A percentile compares a stretch with the other conserved stretches of the same genome.
phyloP scores from a whole-genome alignment of 2,888 invertebrate species.

The Alloplasta piceator region DNA sequence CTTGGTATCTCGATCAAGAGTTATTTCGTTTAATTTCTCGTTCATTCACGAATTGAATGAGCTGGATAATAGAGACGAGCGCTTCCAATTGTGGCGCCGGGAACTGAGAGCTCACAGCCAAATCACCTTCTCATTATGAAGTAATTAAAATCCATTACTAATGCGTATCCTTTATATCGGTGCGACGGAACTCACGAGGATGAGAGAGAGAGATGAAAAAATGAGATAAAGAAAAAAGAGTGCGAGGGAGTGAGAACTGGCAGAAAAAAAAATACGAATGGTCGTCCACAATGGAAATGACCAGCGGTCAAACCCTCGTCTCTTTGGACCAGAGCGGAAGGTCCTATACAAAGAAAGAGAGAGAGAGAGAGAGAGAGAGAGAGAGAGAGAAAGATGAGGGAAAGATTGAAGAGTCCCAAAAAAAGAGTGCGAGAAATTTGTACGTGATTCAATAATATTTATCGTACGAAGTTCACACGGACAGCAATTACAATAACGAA shows the following conservation, averaged over 20 bases:
- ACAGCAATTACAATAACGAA: slow-evolving; percentile 67
- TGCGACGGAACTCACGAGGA: slow-evolving; percentile 53
- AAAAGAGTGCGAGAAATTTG: slow-evolving; percentile 56
- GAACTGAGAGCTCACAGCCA: slow-evolving; percentile 73
- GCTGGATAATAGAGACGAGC: slow-evolving; percentile 55
- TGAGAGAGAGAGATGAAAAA: slow-evolving; percentile 57
- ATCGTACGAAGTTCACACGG: slow-evolving; percentile 54
- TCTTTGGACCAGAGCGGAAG: slow-evolving; percentile 56
- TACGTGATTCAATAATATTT: slow-evolving; percentile 75
- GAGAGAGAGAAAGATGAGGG: slow-evolving; percentile 31
- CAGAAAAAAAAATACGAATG: slow-evolving; percentile 62
- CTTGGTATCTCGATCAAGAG: background rate
- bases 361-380: too few species aligned
- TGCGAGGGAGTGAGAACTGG: slow-evolving; percentile 74
- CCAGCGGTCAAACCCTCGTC: slow-evolving; percentile 82
- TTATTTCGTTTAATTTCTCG: slow-evolving; percentile 21
- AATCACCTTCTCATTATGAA: slow-evolving; percentile 82
- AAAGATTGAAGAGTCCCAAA: slow-evolving; percentile 69
- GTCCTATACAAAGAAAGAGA: background rate
- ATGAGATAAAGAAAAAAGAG: slow-evolving; percentile 38
- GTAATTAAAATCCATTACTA: slow-evolving; percentile 83
- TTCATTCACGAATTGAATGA: slow-evolving; percentile 8
- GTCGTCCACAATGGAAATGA: slow-evolving; percentile 73
- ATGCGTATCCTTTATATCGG: slow-evolving; percentile 81
- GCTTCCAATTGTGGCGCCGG: slow-evolving; percentile 77